Percentiles rank a stretch among this genome's conserved stretches.
These are phyloP conservation scores for Nycteola revayana DNA, from an alignment of 2,888 invertebrate species.

Conservation along the genomic window DNA sequence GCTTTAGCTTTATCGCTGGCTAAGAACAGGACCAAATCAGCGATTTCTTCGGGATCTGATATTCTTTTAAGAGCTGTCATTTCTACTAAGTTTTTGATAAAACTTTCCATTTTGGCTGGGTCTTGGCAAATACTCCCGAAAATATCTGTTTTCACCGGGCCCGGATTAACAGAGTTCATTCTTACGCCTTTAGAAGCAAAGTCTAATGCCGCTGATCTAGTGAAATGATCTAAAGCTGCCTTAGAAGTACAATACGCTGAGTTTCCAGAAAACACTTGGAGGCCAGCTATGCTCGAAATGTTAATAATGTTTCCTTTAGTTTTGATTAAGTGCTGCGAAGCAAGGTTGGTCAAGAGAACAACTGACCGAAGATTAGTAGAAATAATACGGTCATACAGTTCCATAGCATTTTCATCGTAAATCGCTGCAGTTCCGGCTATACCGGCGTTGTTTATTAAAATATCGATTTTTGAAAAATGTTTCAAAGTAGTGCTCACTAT, in stretches of 20 bases:
- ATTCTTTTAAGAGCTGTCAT: constrained; percentile 32
- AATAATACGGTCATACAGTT: constrained; percentile 40
- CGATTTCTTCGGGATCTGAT: constrained; percentile 39
- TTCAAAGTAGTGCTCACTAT: constrained; percentile 37
- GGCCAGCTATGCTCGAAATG: constrained; percentile 39
- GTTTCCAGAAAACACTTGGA: constrained; percentile 8
- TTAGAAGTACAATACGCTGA: constrained; percentile 85
- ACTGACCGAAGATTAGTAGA: constrained; percentile 39
- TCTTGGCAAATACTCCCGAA: no score
- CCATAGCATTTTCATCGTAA: constrained; percentile 22
- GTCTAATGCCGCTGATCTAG: constrained; percentile 84
- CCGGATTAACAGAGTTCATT: constrained; percentile 37
- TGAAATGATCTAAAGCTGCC: constrained; percentile 91
- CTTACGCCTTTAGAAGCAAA: constrained; percentile 34
- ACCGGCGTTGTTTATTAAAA: constrained; percentile 45
- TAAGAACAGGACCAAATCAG: constrained; percentile 35
- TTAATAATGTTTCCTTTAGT: constrained; percentile 47
- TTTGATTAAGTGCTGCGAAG: constrained; percentile 37
- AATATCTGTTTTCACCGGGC: constrained; percentile 38
- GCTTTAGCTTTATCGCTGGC: constrained; percentile 39
- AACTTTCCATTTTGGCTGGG: no score
- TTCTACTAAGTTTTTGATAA: no score
- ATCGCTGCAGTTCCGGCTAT: constrained; percentile 25
- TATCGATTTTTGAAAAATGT: constrained; percentile 35
- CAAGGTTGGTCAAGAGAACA: constrained; percentile 37